phyloP scores from a whole-genome alignment of 2,113 vertebrate genomes.

The Morphnarchus princeps region DNA sequence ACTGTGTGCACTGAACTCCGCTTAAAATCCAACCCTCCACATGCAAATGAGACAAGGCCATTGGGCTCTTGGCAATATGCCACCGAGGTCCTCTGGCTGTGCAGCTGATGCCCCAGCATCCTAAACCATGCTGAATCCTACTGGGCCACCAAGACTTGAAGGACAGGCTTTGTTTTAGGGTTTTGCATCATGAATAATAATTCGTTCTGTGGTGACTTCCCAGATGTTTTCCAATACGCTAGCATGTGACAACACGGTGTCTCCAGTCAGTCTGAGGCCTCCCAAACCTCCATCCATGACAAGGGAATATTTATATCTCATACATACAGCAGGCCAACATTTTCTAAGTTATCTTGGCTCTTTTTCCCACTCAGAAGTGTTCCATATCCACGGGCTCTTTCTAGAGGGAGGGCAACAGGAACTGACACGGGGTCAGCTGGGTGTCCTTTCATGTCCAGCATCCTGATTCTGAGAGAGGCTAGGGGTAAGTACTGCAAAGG shows the following conservation, averaged over 20 bases:
- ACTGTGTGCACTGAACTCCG: not conserved
- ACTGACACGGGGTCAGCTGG: fast-evolving
- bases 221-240: not conserved
- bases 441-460: not conserved
- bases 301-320: slow-evolving; percentile 45
- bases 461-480: not conserved
- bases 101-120: not conserved
- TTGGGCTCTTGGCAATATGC: fast-evolving
- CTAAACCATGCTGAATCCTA: not conserved
- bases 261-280: slow-evolving; percentile 31
- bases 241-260: not conserved
- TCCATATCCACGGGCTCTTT: not conserved
- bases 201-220: not conserved
- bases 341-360: slow-evolving; percentile 6
- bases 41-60: not conserved
- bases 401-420: not conserved
- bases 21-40: not conserved
- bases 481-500: not conserved
- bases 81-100: fast-evolving
- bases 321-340: not conserved
- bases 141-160: not conserved
- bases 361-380: not conserved
- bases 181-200: not conserved
- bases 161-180: not conserved
- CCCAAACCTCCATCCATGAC: not conserved